A percentile compares a stretch with the other conserved stretches of the same genome.
Conservation (phyloP, 37 sponge, comb jelly and placozoan species). For the Mnemiopsis leidyi region DNA sequence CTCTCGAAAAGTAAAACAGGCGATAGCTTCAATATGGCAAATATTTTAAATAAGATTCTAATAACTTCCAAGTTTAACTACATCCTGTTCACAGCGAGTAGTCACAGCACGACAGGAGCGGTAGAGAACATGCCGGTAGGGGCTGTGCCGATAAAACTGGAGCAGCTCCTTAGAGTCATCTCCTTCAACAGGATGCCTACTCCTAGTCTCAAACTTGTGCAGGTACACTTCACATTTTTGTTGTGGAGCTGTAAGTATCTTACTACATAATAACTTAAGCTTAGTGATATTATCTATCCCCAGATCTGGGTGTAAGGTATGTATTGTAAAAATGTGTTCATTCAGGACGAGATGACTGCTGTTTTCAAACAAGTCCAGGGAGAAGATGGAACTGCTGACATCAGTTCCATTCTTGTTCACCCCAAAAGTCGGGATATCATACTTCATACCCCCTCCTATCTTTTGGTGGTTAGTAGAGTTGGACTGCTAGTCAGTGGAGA, state of each 20-base stretch:
- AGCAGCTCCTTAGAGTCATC: slow-evolving; percentile 23
- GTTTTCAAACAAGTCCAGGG: slow-evolving; percentile 40
- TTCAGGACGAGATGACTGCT: slow-evolving; percentile 13
- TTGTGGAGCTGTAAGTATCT: too few species aligned
- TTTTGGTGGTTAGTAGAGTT: slow-evolving; percentile 34
- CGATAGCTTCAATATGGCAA: too few species aligned
- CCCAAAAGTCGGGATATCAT: slow-evolving; percentile 49
- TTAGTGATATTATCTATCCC: too few species aligned
- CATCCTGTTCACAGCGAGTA: too few species aligned
- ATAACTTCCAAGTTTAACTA: too few species aligned
- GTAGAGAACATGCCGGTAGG: not conserved
- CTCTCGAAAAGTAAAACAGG: too few species aligned
- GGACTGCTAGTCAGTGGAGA: too few species aligned
- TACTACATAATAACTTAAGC: too few species aligned
- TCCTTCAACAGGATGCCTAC: slow-evolving; percentile 43
- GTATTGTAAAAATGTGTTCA: too few species aligned
- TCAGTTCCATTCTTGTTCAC: slow-evolving; percentile 17
- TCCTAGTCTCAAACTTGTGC: not conserved
- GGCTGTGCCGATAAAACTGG: not conserved
- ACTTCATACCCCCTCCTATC: slow-evolving; percentile 22
- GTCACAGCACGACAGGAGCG: slow-evolving; percentile 7
- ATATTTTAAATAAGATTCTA: too few species aligned
- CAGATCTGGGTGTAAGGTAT: too few species aligned
- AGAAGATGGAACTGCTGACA: not conserved
- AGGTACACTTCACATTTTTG: too few species aligned